Conservation (phyloP, 2,113 vertebrate species). For the Xenotilapia longispinis region DNA sequence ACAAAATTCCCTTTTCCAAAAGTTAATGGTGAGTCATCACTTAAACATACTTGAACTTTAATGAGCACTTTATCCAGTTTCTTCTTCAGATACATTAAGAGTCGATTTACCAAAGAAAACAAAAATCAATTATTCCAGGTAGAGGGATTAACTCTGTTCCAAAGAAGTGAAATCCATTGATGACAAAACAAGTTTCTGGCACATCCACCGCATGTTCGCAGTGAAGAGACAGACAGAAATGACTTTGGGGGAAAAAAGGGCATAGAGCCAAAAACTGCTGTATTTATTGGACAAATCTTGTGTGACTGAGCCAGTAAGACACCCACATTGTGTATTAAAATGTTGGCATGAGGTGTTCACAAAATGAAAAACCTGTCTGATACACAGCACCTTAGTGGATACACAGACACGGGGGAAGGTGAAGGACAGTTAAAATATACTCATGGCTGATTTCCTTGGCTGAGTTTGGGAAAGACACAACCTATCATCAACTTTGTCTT, state of each 20-base stretch:
- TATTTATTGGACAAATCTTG: not conserved
- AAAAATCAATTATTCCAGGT: not conserved
- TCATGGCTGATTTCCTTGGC: not conserved
- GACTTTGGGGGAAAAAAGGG: rapidly evolving
- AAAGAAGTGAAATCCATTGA: not conserved
- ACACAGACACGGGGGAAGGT: not conserved
- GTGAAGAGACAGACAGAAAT: not conserved
- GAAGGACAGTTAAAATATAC: not conserved
- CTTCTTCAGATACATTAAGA: not conserved
- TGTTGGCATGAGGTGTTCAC: not conserved
- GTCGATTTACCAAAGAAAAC: not conserved
- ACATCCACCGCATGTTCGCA: not conserved
- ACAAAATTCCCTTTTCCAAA: not conserved
- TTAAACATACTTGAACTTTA: not conserved
- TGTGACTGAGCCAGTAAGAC: not conserved
- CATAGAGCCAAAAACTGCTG: not conserved
- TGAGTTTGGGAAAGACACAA: constrained; percentile 2
- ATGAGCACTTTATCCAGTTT: not conserved
- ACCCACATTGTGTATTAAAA: not conserved
- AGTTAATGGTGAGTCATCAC: not conserved
- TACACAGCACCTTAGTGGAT: not conserved
- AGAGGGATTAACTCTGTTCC: not conserved
- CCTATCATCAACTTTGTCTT: not conserved
- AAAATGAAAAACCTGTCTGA: not conserved
- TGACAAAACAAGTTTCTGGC: not conserved